Evolutionary conservation across 2,797 vertebrate species (phyloP).

Genomic region (Miichthys miiuy): DNA sequence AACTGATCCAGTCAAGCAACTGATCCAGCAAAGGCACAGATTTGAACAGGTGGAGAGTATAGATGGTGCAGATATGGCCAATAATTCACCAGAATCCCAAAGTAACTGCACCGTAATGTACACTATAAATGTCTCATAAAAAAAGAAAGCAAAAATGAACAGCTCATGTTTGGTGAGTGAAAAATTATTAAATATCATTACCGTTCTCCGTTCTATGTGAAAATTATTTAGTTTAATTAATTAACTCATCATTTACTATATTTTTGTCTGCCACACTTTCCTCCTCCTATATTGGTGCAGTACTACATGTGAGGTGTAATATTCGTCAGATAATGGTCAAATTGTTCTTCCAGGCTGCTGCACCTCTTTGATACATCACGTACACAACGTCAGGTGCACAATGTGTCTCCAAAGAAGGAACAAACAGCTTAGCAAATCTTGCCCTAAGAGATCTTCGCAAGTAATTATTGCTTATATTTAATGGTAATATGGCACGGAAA

Average conservation of each 20-base stretch:
- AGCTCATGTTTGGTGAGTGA: background rate
- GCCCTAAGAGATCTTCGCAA: slow-evolving; percentile 12
- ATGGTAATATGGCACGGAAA: slow-evolving; percentile 15
- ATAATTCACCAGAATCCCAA: slow-evolving; percentile 19
- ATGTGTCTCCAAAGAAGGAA: slow-evolving; percentile 8
- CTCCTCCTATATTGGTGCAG: background rate
- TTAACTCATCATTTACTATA: background rate
- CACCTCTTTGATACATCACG: slow-evolving; percentile 12
- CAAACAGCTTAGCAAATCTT: slow-evolving; percentile 13
- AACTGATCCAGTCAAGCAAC: background rate
- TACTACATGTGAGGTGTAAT: background rate
- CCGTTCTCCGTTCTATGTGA: background rate
- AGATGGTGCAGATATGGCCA: slow-evolving; percentile 19
- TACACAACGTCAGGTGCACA: background rate
- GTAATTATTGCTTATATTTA: slow-evolving; percentile 30
- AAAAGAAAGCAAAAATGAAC: background rate
- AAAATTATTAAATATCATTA: background rate
- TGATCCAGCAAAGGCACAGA: slow-evolving; percentile 29
- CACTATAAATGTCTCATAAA: slow-evolving; percentile 3
- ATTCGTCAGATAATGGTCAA: background rate
- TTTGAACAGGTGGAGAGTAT: slow-evolving; percentile 26
- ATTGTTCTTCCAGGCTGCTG: slow-evolving; percentile 10
- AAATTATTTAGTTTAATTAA: background rate
- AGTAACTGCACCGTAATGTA: background rate
- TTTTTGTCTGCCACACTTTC: background rate